Evolutionary conservation across 2,888 invertebrate genomes (phyloP).

Genomic region (Tetragonula carbonaria): DNA sequence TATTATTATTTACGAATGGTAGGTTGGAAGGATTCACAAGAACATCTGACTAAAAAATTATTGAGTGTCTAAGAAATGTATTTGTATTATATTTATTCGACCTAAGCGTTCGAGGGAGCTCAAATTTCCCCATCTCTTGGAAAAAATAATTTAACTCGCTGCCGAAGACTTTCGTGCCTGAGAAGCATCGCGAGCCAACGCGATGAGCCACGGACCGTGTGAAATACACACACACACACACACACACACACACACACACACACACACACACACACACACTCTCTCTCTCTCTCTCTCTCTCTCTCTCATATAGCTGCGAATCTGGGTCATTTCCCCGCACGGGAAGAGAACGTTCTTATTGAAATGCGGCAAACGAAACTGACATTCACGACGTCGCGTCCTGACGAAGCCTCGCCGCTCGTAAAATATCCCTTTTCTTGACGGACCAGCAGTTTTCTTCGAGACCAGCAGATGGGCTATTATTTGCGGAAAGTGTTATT

Average conservation of each 20-base stretch:
- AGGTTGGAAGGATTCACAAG: too few relatives aligned
- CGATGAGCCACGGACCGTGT: neutral
- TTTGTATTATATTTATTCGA: too few relatives aligned
- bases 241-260: too few relatives aligned
- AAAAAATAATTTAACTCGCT: neutral
- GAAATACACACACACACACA: neutral
- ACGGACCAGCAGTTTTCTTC: constrained; percentile 56
- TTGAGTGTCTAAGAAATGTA: too few relatives aligned
- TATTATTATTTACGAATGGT: too few relatives aligned
- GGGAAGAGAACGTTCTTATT: constrained; percentile 50
- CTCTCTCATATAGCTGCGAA: neutral
- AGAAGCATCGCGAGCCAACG: neutral
- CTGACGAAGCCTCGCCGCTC: constrained; percentile 52
- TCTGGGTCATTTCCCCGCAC: constrained; percentile 14
- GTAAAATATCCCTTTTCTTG: constrained; percentile 58
- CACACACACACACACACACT: too few relatives aligned
- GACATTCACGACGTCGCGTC: constrained; percentile 64
- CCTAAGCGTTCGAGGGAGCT: too few relatives aligned
- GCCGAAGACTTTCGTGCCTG: neutral
- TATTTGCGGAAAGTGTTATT: constrained; percentile 65
- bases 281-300: too few relatives aligned
- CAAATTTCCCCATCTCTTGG: too few relatives aligned
- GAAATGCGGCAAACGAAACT: constrained; percentile 63
- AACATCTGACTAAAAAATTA: too few relatives aligned
- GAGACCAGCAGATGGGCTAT: constrained; percentile 47